These are phyloP conservation scores for Drosophila murphyi DNA, from an alignment of 1,140 invertebrate species.

Conservation along the genomic window DNA sequence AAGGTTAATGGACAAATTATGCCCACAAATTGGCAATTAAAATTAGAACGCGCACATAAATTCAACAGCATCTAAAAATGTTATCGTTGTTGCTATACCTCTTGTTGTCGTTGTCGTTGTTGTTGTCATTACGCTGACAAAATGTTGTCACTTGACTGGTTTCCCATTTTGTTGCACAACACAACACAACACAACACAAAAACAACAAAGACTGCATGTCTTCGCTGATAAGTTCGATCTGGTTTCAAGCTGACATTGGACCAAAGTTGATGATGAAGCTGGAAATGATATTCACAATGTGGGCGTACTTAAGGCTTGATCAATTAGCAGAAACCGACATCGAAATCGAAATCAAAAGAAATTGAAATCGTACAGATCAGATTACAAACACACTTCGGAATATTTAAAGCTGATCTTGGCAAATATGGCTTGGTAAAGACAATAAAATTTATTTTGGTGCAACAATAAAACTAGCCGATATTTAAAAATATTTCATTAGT, in stretches of 20 bases:
- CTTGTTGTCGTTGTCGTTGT: constrained; percentile 10
- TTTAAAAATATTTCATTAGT: neutral
- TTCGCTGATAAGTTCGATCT: constrained; percentile 43
- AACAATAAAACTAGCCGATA: neutral
- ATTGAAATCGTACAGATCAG: constrained; percentile 34
- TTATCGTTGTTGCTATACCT: neutral
- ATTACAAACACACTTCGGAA: constrained; percentile 21
- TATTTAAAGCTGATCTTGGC: constrained; percentile 5
- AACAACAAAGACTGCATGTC: constrained; percentile 38
- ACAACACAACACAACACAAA: neutral
- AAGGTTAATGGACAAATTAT: constrained; percentile 82
- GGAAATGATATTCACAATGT: constrained; percentile 12
- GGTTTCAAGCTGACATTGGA: constrained; percentile 31
- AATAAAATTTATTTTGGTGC: neutral
- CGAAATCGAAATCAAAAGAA: constrained; percentile 36
- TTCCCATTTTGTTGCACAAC: constrained; percentile 44
- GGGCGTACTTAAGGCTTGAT: constrained; percentile 32
- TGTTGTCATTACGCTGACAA: constrained; percentile 51
- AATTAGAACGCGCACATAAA: constrained; percentile 81
- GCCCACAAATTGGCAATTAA: constrained; percentile 83
- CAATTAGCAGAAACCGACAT: neutral
- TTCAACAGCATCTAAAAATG: constrained; percentile 59
- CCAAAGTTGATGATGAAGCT: neutral
- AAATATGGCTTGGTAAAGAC: neutral
- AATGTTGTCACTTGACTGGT: constrained; percentile 75